These are phyloP conservation scores for Zootoca vivipara DNA, from an alignment of 2,113 vertebrate species.

Conservation along the genomic window DNA sequence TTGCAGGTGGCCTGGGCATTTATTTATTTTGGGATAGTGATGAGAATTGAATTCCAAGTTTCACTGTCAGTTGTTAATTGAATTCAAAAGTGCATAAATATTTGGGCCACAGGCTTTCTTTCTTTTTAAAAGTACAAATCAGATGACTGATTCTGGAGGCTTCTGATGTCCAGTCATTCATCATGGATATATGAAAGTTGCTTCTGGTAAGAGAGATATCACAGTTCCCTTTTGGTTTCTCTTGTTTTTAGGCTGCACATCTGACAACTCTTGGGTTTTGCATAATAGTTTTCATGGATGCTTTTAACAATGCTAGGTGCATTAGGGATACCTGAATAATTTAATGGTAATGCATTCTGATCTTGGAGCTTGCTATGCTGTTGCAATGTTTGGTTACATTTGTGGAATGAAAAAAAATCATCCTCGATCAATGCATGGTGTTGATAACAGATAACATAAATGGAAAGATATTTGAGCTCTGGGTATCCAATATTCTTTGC, in stretches of 20 bases:
- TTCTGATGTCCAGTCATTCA: background rate
- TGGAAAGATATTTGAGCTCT: slow-evolving; percentile 15
- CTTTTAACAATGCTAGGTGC: background rate
- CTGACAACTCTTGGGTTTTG: background rate
- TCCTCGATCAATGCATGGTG: slow-evolving; percentile 32
- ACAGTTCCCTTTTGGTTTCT: background rate
- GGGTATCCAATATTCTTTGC: slow-evolving; percentile 42
- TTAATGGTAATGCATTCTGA: accelerated
- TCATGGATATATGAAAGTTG: background rate
- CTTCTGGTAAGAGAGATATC: background rate
- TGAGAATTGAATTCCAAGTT: accelerated
- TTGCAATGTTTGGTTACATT: background rate
- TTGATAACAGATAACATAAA: slow-evolving; percentile 44
- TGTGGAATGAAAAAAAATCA: background rate
- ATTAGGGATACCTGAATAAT: background rate
- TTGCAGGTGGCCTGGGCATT: background rate
- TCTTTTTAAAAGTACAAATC: background rate
- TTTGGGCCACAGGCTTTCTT: background rate
- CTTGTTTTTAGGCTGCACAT: background rate
- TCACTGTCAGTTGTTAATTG: background rate
- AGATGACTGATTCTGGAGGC: background rate
- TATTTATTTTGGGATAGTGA: background rate
- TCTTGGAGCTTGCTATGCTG: background rate
- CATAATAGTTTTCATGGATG: accelerated
- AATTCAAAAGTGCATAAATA: background rate